A percentile compares a stretch with the other conserved stretches of the same genome.
Conservation (phyloP, 1,140 invertebrate species). For the Drosophila dunni region DNA sequence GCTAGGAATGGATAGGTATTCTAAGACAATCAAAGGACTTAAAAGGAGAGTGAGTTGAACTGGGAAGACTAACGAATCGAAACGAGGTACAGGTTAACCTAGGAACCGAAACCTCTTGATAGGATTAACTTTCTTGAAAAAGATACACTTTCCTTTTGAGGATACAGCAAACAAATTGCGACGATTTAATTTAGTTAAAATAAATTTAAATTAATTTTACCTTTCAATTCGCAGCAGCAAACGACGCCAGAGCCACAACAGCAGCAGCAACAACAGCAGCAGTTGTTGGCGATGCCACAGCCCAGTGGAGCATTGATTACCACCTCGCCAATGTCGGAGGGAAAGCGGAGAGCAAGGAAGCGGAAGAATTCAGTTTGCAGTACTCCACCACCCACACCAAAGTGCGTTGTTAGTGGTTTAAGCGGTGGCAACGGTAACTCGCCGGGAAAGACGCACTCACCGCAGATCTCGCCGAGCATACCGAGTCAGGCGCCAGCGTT, state of each 20-base stretch:
- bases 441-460: constrained; percentile 65
- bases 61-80: too few relatives aligned
- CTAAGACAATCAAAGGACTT: too few relatives aligned
- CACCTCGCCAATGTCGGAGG: constrained; percentile 87
- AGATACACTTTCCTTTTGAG: too few relatives aligned
- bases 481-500: constrained; percentile 75
- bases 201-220: too few relatives aligned
- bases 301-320: constrained; percentile 77
- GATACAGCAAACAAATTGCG: too few relatives aligned
- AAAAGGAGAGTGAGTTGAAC: too few relatives aligned
- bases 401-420: constrained; percentile 1
- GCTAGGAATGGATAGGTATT: too few relatives aligned
- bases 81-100: too few relatives aligned
- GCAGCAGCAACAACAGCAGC: constrained; percentile 72
- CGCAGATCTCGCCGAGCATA: constrained; percentile 83
- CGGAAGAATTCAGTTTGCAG: constrained; percentile 61
- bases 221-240: constrained; percentile 18
- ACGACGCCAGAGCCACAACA: constrained; percentile 79
- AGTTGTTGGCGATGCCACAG: constrained; percentile 88
- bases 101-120: too few relatives aligned
- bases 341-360: constrained; percentile 55
- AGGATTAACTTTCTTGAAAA: too few relatives aligned
- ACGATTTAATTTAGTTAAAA: too few relatives aligned
- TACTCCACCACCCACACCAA: constrained; percentile 37
- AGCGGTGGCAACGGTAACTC: constrained; percentile 22